phyloP scores from a whole-genome alignment of 2,113 vertebrate genomes.

The Zapornia atra region DNA sequence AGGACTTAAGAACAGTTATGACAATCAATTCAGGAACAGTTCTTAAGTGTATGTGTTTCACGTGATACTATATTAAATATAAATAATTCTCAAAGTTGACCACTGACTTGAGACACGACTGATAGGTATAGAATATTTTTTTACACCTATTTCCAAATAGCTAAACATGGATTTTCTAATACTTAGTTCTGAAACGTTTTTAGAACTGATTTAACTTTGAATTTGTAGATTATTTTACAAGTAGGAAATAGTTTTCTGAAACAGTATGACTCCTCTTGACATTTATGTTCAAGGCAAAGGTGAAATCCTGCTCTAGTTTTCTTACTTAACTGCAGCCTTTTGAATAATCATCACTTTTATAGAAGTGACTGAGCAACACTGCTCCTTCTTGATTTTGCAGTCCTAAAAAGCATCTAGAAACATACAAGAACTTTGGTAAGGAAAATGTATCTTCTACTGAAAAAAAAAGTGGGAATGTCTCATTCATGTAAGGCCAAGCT shows the following conservation, averaged over 20 bases:
- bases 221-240: background rate
- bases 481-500: background rate
- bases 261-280: background rate
- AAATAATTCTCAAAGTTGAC: background rate
- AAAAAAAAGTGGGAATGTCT: background rate
- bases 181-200: background rate
- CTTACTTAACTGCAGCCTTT: background rate
- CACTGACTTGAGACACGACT: background rate
- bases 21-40: background rate
- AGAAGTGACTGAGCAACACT: background rate
- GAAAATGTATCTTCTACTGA: background rate
- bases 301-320: background rate
- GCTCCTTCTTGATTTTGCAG: background rate
- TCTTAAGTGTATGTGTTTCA: background rate
- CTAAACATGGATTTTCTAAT: background rate
- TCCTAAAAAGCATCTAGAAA: background rate
- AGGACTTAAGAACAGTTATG: background rate
- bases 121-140: background rate
- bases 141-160: background rate
- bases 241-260: background rate
- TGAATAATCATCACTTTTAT: background rate
- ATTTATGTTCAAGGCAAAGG: background rate
- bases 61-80: background rate
- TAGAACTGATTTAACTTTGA: background rate
- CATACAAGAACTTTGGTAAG: background rate